These are phyloP conservation scores for Pantherophis alleghaniensis DNA, from an alignment of 2,797 vertebrate genomes.

Conservation along the genomic window DNA sequence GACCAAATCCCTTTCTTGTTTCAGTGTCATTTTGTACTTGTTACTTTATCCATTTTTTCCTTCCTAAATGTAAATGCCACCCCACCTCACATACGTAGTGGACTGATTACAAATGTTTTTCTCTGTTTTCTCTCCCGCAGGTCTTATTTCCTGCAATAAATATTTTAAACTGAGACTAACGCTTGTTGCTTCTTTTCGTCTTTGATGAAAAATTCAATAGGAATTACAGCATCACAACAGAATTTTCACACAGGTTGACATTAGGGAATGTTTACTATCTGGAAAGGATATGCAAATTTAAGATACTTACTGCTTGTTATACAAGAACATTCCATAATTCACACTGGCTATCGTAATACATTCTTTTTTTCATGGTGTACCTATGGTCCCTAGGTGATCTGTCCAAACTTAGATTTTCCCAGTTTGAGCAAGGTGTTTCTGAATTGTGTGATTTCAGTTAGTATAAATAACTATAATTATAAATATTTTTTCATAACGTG, in stretches of 20 bases:
- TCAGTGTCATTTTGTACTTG: conserved; percentile 2
- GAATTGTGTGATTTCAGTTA: not conserved
- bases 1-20: not conserved
- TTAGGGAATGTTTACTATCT: not conserved
- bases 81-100: not conserved
- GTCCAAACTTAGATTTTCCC: not conserved
- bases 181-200: not conserved
- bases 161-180: conserved; percentile 50
- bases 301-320: not conserved
- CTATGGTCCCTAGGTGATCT: not conserved
- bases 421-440: not conserved
- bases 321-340: not conserved
- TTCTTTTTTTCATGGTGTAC: not conserved
- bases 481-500: not conserved
- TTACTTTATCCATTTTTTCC: not conserved
- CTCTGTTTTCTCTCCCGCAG: conserved; percentile 19
- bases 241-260: not conserved
- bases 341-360: not conserved
- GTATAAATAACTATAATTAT: not conserved
- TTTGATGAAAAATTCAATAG: not conserved
- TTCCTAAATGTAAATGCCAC: not conserved
- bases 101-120: conserved; percentile 3
- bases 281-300: not conserved
- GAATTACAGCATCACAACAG: not conserved
- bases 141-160: conserved; percentile 61